Conservation (phyloP, 2,113 vertebrate genomes). For the Cryptotis parvus region DNA sequence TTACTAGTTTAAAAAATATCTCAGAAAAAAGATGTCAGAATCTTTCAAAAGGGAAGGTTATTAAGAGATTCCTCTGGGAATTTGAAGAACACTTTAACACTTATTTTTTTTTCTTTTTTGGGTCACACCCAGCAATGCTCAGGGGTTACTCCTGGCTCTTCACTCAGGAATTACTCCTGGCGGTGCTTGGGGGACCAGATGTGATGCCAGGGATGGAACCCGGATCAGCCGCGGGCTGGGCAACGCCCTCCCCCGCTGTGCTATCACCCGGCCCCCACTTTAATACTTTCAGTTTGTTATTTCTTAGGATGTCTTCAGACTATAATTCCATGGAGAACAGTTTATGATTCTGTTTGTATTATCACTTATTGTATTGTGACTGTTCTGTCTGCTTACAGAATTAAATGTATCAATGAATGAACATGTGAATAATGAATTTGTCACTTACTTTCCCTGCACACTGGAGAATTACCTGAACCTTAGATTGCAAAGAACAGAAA, state of each 20-base stretch:
- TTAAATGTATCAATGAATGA: background rate
- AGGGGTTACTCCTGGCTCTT: too few species aligned
- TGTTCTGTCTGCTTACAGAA: background rate
- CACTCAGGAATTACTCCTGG: too few species aligned
- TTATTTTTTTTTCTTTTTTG: too few species aligned
- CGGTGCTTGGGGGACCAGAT: too few species aligned
- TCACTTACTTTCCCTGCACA: background rate
- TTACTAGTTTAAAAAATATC: background rate
- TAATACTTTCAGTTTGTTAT: background rate
- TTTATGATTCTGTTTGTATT: background rate
- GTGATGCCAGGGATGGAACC: too few species aligned
- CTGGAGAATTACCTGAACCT: background rate
- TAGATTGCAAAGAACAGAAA: background rate
- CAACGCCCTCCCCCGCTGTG: too few species aligned
- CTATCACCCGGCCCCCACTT: too few species aligned
- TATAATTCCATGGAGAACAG: background rate
- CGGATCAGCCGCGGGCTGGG: too few species aligned
- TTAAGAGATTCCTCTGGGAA: background rate
- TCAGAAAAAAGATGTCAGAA: background rate
- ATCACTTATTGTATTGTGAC: background rate
- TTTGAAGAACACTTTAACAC: background rate
- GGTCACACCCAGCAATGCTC: too few species aligned
- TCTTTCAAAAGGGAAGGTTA: background rate
- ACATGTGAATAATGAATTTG: background rate
- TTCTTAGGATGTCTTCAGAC: background rate